These are phyloP conservation scores for Schrankia costaestrigalis DNA, from an alignment of 2,888 invertebrate species.

Conservation along the genomic window DNA sequence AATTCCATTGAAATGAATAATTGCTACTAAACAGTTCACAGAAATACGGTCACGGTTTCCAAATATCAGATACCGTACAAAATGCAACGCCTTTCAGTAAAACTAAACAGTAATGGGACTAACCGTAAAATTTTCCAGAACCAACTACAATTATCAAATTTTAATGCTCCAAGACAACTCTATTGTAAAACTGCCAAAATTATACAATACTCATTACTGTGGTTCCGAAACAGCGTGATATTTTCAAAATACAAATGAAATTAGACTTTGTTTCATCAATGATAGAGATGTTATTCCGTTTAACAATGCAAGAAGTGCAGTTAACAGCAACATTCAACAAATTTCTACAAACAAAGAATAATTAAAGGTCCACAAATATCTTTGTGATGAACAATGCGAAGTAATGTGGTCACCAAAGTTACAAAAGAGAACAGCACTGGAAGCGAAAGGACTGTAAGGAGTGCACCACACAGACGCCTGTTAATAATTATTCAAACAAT, in stretches of 20 bases:
- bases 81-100: constrained; percentile 13
- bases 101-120: constrained; percentile 32
- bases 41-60: constrained; percentile 9
- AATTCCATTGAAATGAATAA: neutral
- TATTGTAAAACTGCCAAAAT: constrained; percentile 27
- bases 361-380: constrained; percentile 52
- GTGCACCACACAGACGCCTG: no score
- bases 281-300: constrained; percentile 12
- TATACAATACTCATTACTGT: constrained; percentile 50
- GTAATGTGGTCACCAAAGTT: constrained; percentile 43
- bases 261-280: constrained; percentile 1
- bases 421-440: constrained; percentile 40
- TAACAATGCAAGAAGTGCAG: constrained; percentile 6
- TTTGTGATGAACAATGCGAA: constrained; percentile 45
- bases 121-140: constrained; percentile 42
- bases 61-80: constrained; percentile 6
- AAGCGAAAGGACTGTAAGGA: constrained; percentile 37
- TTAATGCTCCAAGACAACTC: constrained; percentile 30
- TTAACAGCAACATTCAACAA: constrained; percentile 29
- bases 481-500: no score
- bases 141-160: constrained; percentile 40
- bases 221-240: constrained; percentile 63
- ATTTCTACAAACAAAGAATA: constrained; percentile 27
- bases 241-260: constrained; percentile 8
- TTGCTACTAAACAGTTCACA: constrained; percentile 2